Base-by-base conservation (phyloP, 2,888 invertebrate genomes). In the Geotrupes spiniger region DNA sequence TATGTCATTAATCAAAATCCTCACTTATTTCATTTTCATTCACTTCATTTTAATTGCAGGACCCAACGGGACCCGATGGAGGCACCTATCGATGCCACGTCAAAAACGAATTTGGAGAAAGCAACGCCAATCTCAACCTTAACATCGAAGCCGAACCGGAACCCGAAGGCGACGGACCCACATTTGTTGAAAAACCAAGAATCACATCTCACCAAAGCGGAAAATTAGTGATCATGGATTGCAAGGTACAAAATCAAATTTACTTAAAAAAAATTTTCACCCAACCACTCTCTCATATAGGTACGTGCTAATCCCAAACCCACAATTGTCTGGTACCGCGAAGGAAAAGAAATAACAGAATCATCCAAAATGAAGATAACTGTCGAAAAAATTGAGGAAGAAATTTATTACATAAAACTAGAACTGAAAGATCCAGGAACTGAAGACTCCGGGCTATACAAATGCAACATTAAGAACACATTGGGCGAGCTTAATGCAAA, bases 91-190 rank as follows among this genome's bases (percentile, higher is more conserved):
- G 94, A 70, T 96, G 97, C 75, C 90, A 94, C 72, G 92, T 95
- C 52, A 87, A 88, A 75, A 98, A 96, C 72, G 92, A 94, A 74
- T 92, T 84, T 70, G 98, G 98, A 53, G 97, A 97, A 78, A 92
- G 93, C 64, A 96, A 95, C 73, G 95, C 96, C 53, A 96, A 96
- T 74, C 81, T 98, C 43, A 95, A 96, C 67, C 78, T 98, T 48
- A 97, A 98, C 72, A 95, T 98, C 71, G 95, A 96, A 80, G 94
- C 97, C 64, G 91, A 91, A 75, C 86, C 91, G n/a, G 92, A 92
- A 75, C 89, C 87, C 1, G 90, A 92, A 76, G 92, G 92, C 38
- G 90, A 92, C 68, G 92, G 93, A 21, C 98, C 98, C 46, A 91
- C 92, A 16, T 98, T 99, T 74, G 84, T 92, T 56, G 90, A 91